Conservation (phyloP, 2,888 invertebrate species). For the Sphaerophoria rueppellii region DNA sequence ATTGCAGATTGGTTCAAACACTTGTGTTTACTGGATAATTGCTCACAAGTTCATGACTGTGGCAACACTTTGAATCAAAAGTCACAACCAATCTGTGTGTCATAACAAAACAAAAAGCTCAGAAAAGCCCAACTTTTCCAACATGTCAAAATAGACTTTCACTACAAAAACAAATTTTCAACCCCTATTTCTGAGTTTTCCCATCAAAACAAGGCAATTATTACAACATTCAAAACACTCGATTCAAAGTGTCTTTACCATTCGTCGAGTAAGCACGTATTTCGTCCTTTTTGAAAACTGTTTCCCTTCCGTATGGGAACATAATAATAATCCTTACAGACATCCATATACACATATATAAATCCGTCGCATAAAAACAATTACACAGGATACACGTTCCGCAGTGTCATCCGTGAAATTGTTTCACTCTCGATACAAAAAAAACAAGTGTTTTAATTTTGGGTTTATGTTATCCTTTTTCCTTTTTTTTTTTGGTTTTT, state of each 20-base stretch:
- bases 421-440: constrained; percentile 9
- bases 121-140: constrained; percentile 20
- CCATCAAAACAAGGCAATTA: constrained; percentile 30
- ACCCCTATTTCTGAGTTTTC: constrained; percentile 12
- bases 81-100: too few species aligned
- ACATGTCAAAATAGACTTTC: constrained; percentile 23
- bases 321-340: background rate
- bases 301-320: constrained; percentile 50
- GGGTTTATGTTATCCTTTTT: background rate
- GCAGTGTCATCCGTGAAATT: constrained; percentile 50
- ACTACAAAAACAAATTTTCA: constrained; percentile 1
- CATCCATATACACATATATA: constrained; percentile 3
- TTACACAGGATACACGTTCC: constrained; percentile 43
- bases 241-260: constrained; percentile 77
- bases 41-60: too few species aligned
- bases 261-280: constrained; percentile 69
- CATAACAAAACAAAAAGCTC: background rate
- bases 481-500: constrained; percentile 24
- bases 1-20: too few species aligned
- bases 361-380: constrained; percentile 12
- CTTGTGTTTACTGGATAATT: too few species aligned
- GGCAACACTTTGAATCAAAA: too few species aligned
- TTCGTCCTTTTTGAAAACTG: constrained; percentile 28
- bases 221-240: constrained; percentile 10
- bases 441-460: background rate